Percentiles rank a stretch among this genome's conserved stretches.
phyloP scores from a whole-genome alignment of 92 coral and sea anemone species.

The Zoanthus solanderi region DNA sequence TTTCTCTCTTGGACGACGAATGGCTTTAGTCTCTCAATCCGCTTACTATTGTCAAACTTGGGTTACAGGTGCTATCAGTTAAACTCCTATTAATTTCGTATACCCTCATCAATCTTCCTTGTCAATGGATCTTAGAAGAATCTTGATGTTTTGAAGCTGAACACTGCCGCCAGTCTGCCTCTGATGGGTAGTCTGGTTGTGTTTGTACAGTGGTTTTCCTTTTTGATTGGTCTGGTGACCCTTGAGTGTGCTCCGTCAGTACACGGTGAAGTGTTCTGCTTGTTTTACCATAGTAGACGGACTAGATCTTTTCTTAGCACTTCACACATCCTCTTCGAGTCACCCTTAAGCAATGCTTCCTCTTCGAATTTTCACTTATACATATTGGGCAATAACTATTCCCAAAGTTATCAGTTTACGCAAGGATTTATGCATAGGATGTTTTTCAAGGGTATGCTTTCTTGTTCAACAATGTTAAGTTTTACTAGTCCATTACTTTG shows the following conservation, averaged over 20 bases:
- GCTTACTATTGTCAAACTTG: not conserved
- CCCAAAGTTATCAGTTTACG: not conserved
- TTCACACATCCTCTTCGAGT: not conserved
- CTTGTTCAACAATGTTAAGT: not conserved
- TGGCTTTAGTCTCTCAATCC: too few relatives aligned
- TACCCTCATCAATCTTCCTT: not conserved
- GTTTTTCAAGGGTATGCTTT: not conserved
- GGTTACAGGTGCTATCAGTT: too few relatives aligned
- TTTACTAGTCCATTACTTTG: not conserved
- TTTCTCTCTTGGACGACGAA: too few relatives aligned
- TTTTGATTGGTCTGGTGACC: not conserved
- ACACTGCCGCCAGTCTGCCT: too few relatives aligned
- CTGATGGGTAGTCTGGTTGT: not conserved
- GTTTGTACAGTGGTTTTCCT: not conserved
- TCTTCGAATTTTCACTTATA: not conserved
- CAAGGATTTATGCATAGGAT: not conserved
- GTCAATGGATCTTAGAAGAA: not conserved
- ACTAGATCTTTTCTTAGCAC: not conserved
- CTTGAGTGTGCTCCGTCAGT: not conserved
- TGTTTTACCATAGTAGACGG: slow-evolving; percentile 4
- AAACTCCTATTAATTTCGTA: too few relatives aligned
- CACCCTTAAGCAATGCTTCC: not conserved
- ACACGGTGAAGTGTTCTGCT: not conserved
- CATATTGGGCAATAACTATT: not conserved
- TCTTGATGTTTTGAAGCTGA: too few relatives aligned